Evolutionary conservation across 2,888 invertebrate species (phyloP), one percentile per base, ranked within the genome.

Genomic region (Phyllotreta cruciferae): DNA sequence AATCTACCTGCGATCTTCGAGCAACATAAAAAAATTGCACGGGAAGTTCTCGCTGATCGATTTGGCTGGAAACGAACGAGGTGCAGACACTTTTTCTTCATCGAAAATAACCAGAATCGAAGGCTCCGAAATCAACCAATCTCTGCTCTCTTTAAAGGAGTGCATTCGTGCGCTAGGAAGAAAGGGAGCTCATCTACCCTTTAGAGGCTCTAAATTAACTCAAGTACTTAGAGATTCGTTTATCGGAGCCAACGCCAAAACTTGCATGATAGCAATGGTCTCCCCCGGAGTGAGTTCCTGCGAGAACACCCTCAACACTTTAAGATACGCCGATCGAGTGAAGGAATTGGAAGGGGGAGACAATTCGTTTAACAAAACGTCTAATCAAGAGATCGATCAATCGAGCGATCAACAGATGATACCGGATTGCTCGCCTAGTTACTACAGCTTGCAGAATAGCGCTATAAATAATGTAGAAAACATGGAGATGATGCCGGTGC

Each of bases 261-360:
- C 98, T 11, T 99, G 98, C 82, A 99, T 99, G 98, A 98, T 99
- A 81, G 98, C 99, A 61, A 99, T 98, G 96, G 94, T 99, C 74
- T 97, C 96, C 66, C 99, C 99, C 14, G 96, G 97, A 60, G 87
- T 96, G 85, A 90, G 90, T 77, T 96, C 96, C 56, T 97, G 96
- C 81, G 99, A 99, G 80, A 97, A 99, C 83, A 96, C 97, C 57
- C 85, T 99, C 68, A 99, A 99, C 83, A 99, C 99, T 45, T 85
- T 99, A 63, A 87, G 98, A 52, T 99, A 99, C 82, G 98, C 98
- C 3, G 96, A 99, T 85, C 88, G 97, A 74, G 97, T 98, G 24
- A 98, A 98, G 81, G 98, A 97, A 84, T 84, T 97, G 64, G 94
- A 93, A 36, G 91, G 90, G 24, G 87, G 87, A 64, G 93, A 92